These are phyloP conservation scores for Apotomis capreana DNA, from an alignment of 2,888 invertebrate species.

Conservation along the genomic window DNA sequence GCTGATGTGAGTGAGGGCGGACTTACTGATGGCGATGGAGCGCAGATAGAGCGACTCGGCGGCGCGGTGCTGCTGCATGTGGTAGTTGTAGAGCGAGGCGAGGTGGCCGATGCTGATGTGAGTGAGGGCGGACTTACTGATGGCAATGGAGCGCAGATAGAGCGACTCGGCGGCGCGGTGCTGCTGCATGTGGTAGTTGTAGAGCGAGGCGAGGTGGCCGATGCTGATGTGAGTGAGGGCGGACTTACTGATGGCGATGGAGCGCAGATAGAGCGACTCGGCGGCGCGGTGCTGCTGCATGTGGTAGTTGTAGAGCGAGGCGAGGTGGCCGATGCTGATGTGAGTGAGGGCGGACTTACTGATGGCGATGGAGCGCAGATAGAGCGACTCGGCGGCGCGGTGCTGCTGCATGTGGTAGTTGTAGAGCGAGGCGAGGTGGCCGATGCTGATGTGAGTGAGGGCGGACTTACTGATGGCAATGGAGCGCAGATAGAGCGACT, in stretches of 20 bases:
- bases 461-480: slow-evolving; percentile 78
- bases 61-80: slow-evolving; percentile 93
- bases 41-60: slow-evolving; percentile 94
- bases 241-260: slow-evolving; percentile 83
- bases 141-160: too few species aligned
- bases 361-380: slow-evolving; percentile 90
- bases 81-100: slow-evolving; percentile 97
- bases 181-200: slow-evolving; percentile 96
- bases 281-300: slow-evolving; percentile 94
- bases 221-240: slow-evolving; percentile 89
- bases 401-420: slow-evolving; percentile 97
- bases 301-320: slow-evolving; percentile 97
- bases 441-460: slow-evolving; percentile 93
- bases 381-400: slow-evolving; percentile 92
- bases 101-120: slow-evolving; percentile 94
- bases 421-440: slow-evolving; percentile 96
- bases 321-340: slow-evolving; percentile 96
- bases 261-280: slow-evolving; percentile 92
- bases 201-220: slow-evolving; percentile 96
- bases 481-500: slow-evolving; percentile 92
- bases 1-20: slow-evolving; percentile 77
- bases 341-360: not conserved
- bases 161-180: slow-evolving; percentile 92
- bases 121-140: too few species aligned
- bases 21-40: slow-evolving; percentile 85